Evolutionary conservation across 1,140 invertebrate genomes (phyloP), one percentile per base, ranked within the genome.

Genomic region (Nephila pilipes): DNA sequence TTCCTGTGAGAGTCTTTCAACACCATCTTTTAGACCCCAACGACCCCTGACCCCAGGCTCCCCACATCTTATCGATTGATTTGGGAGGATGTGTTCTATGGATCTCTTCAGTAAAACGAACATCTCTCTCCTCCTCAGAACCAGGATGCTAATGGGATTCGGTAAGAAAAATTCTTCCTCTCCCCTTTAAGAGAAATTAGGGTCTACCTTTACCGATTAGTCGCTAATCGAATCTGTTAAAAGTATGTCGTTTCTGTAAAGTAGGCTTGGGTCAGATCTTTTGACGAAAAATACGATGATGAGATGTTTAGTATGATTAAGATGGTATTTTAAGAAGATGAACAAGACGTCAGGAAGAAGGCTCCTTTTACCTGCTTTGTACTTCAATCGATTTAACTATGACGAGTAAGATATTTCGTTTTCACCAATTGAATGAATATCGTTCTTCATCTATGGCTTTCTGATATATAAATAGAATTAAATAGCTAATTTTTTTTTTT

Each of bases 321-420:
- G 58, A 5, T 69, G 57, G 55, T 46, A 36, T 60, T 25, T 69
- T n/a, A 87, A 65, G 32, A 60, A 60, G 85, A 87, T 69, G 57
- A 69, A 46, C 85, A 60, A 87, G 29, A 65, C 65, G 85, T 87
- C 85, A 65, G 36, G 32, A 87, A 32, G 60, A 87, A 32, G 60
- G 25, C 32, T 46, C 55, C 58, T 87, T 36, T 87, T 69, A 87
- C 85, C 85, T 87, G 60, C 85, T 87, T 69, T 36, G 32, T 12
- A 20, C 10, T 12, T 65, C 58, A 5, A 87, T 87, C 85, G 85
- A 87, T 87, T 87, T 69, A 60, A 85, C 2, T 29, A n/a, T 36
- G 57, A 85, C 57, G 83, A 55, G 83, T 60, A 85, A 60, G 54
- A 58, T 25, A 22, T n/a, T 85, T 85, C 6, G 16, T 22, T 46